Evolutionary conservation across 1,140 invertebrate species (phyloP), one percentile per base, ranked within the genome.

Genomic region (Thaumetopoea pityocampa): DNA sequence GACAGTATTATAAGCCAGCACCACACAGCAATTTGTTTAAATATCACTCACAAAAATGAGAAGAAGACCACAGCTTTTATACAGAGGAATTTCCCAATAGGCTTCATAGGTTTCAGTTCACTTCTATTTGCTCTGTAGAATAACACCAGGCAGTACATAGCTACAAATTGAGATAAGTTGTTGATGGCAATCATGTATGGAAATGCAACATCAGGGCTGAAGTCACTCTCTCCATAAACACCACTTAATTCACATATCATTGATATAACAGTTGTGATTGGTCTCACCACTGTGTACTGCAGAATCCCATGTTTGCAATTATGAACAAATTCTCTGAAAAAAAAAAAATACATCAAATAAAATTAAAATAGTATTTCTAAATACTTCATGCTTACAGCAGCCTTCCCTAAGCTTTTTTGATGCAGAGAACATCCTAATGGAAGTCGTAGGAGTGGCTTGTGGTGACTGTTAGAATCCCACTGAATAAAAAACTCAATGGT

Each of bases 11-110:
- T n/a, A n/a, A n/a, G n/a, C n/a, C n/a, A n/a, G n/a, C n/a, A 43
- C 18, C 6, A 26, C 10, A 32, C 18, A 26, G 20, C n/a, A n/a
- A n/a, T n/a, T n/a, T 26, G 24, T 29, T 3, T 28, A 10, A 48
- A 45, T 28, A 35, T 44, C 55, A 92, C 95, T 93, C 90, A 98
- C 96, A 98, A 98, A 85, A 99, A 99, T 36, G 96, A 98, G 66
- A 98, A 96, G 86, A 99, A 99, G 6, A 99, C 95, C 36, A 99
- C 97, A 64, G 95, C 94, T 88, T 99, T 99, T 45, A 99, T 98
- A 76, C 97, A 98, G n/a, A 98, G 86, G 86, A 98, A 98, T 85
- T 99, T 98, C 40, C 94, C 93, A 52, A 99, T 88, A 4, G 97
- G 96, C 66, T 93, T 93, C 92, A 98, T 96, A 8, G 96, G 96